Conservation (phyloP, 2,888 invertebrate species). For the Asteroscopus sphinx region DNA sequence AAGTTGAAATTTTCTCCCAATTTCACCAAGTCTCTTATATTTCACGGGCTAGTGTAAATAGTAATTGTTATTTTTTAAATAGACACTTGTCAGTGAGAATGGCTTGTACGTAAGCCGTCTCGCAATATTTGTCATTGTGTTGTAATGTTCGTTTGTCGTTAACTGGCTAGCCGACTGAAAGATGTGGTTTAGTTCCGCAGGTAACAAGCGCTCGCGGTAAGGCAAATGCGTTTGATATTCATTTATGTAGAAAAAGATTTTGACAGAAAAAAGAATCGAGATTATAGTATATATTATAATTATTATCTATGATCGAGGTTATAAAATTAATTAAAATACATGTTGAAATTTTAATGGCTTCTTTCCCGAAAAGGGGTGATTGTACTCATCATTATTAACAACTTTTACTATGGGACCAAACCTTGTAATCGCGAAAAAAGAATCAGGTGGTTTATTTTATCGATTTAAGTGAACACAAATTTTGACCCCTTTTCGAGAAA, state of each 20-base stretch:
- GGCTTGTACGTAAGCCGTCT: conserved; percentile 48
- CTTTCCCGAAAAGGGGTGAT: no score
- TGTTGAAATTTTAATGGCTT: no score
- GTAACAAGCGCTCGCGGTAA: conserved; percentile 58
- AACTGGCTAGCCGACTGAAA: conserved; percentile 69
- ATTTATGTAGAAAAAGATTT: not conserved
- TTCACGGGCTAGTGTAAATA: conserved; percentile 26
- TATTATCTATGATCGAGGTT: no score
- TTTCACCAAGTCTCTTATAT: conserved; percentile 18
- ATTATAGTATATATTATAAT: no score
- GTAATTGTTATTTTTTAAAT: conserved; percentile 38
- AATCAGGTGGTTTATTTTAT: no score
- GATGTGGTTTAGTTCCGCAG: conserved; percentile 79
- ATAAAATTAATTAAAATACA: no score
- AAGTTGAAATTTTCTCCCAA: conserved; percentile 5
- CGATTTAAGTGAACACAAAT: no score
- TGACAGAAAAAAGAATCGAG: no score
- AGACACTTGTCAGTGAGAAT: conserved; percentile 45
- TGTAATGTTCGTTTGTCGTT: conserved; percentile 71
- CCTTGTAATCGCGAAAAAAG: no score
- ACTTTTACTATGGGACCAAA: no score
- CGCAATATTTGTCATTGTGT: conserved; percentile 78
- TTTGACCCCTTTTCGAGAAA: no score
- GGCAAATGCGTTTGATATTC: conserved; percentile 57
- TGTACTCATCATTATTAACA: no score